Evolutionary conservation across 1,140 invertebrate genomes (phyloP), one percentile per base, ranked within the genome.

Genomic region (Oryctes rhinoceros): DNA sequence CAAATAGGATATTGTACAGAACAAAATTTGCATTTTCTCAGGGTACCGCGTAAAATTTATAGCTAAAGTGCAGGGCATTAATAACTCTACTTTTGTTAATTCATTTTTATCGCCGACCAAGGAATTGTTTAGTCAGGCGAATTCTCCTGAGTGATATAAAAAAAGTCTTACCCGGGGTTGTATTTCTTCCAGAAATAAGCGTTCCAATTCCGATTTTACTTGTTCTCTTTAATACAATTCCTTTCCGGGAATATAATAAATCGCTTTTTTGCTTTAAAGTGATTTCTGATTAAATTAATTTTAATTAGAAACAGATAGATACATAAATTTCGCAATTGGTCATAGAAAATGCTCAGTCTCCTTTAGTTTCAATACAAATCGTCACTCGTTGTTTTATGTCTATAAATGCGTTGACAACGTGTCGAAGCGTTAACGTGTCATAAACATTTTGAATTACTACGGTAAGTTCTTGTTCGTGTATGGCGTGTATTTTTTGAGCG

Each of bases 41-140:
- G 65, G 18, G 65, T 7, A 13, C 49, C 10, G 20, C 6, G 18
- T 13, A 11, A 67, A 67, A 67, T 67, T 67, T 67, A 67, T 67
- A 11, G 20, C 65, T 10, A 67, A 67, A 67, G 65, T 67, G 65
- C 65, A 67, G 65, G 18, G 30, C 65, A 67, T 67, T 67, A 67
- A 67, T 67, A 67, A 24, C 65, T 67, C 18, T 13, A 67, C 65
- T 67, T 53, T 67, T 67, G 65, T 67, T 67, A 67, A 67, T 67
- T 67, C 65, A 67, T 67, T 67, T 67, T 67, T 67, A 67, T 67
- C 18, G 18, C 10, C 65, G 18, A 30, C 65, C 18, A 11, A 67
- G 65, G 65, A 67, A 67, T 67, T 67, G 65, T 67, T 67, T 67
- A 67, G 65, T 67, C 20, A 67, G 20, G 65, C 30, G 10, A 20